Evolutionary conservation across 2,888 invertebrate genomes (phyloP), one percentile per base, ranked within the genome.

Genomic region (Agriopis leucophaearia): DNA sequence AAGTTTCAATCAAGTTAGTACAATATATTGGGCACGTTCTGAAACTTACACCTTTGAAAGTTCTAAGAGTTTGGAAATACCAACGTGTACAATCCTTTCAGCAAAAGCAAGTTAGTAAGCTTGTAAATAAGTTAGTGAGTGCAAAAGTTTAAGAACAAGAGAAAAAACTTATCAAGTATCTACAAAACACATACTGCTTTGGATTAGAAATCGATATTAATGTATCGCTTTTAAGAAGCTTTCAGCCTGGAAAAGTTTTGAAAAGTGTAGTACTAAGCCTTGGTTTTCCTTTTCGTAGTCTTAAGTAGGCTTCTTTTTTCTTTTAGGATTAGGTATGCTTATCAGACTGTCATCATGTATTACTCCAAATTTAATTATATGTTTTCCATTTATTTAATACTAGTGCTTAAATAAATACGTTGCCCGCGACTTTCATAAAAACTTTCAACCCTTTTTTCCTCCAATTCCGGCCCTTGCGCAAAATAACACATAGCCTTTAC

Each of bases 1-100:
- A 51, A 51, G 35, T 35, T 51, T 51, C 51, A 51, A 51, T 35
- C 51, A 13, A 35, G 51, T 51, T 51, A 51, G 12, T 7, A 27
- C 27, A 27, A 36, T 51, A 35, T 12, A 51, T 63, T 7, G 48
- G 10, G 13, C 27, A 16, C 15, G 8, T 4, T 44, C 8, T n/a
- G 16, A 27, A 50, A 45, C 58, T 45, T 16, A 18, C 51, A 38
- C 45, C 64, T 44, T 58, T 58, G 35, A 38, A 64, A 57, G 18
- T 63, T 58, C n/a, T 15, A 35, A 38, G 38, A 18, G 51, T 13
- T 38, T 45, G 44, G 44, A 58, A 63, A 64, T 38, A 44, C 45
- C 36, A 15, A 63, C 35, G 5, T 18, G 55, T 13, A 45, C 61
- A 35, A 44, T 44, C 52, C 61, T 54, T 61, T 61, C 27, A 36